Conservation (phyloP, 2,888 invertebrate species). For the Carpatolechia fugitivella region DNA sequence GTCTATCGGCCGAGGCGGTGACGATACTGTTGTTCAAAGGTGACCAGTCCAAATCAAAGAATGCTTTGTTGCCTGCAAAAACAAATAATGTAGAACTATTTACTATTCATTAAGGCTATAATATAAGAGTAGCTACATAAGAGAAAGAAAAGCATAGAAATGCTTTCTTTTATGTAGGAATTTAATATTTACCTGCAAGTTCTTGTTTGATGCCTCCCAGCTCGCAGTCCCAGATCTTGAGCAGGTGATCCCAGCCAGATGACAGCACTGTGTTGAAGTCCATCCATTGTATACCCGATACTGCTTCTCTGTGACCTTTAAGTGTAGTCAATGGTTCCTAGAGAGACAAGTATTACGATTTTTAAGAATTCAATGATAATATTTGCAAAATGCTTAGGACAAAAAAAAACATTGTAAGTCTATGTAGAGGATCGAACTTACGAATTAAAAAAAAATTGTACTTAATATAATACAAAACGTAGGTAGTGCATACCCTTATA, state of each 20-base stretch:
- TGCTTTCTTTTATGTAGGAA: not conserved
- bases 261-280: constrained; percentile 88
- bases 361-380: too few relatives aligned
- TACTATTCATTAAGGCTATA: too few relatives aligned
- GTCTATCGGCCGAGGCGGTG: constrained; percentile 94
- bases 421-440: too few relatives aligned
- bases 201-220: constrained; percentile 90
- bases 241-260: constrained; percentile 96
- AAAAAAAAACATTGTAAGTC: not conserved
- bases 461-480: too few relatives aligned
- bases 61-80: constrained; percentile 89
- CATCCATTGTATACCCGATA: constrained; percentile 92
- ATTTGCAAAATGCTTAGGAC: too few relatives aligned
- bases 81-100: not conserved
- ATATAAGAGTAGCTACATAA: too few relatives aligned
- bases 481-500: constrained; percentile 80
- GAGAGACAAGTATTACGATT: constrained; percentile 22
- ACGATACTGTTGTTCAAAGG: constrained; percentile 85
- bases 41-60: constrained; percentile 92
- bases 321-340: constrained; percentile 91
- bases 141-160: too few relatives aligned
- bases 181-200: constrained; percentile 73
- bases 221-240: constrained; percentile 96
- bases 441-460: too few relatives aligned
- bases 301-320: constrained; percentile 94